These are phyloP conservation scores for Gambusia holbrooki DNA, from an alignment of 2,113 vertebrate genomes.

Conservation along the genomic window DNA sequence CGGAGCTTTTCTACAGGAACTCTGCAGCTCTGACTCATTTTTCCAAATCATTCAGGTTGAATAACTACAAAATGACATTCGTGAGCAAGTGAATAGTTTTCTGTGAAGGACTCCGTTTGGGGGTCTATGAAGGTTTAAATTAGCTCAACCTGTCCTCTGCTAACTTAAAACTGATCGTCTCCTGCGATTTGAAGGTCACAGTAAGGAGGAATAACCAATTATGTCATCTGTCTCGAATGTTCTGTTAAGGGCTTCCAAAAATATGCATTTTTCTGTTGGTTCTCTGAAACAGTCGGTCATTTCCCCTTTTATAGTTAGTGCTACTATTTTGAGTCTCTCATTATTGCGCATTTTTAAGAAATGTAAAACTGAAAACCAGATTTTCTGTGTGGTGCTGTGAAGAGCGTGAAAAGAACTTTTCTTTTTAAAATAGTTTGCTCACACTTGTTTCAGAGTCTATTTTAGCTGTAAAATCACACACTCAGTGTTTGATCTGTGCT, in stretches of 20 bases:
- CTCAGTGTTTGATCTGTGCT: not conserved
- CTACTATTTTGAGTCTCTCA: constrained; percentile 16
- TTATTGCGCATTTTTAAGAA: constrained; percentile 9
- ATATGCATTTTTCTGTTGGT: constrained; percentile 22
- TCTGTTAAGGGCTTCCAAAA: constrained; percentile 17
- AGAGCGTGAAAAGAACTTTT: not conserved
- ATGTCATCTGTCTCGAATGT: constrained; percentile 17
- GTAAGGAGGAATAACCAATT: constrained; percentile 32
- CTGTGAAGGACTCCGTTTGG: constrained; percentile 21
- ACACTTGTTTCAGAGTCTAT: constrained; percentile 8
- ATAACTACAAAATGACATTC: constrained; percentile 48
- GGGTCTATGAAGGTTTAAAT: constrained; percentile 12
- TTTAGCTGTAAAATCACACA: not conserved
- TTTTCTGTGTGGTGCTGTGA: constrained; percentile 23
- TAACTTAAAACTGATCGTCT: constrained; percentile 10
- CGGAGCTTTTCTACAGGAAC: constrained; percentile 37
- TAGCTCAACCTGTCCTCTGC: constrained; percentile 2
- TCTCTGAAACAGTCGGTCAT: constrained; percentile 20
- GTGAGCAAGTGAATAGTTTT: constrained; percentile 6
- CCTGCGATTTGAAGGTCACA: constrained; percentile 39
- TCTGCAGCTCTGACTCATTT: constrained; percentile 33
- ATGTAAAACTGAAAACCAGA: constrained; percentile 1
- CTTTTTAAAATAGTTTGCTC: not conserved
- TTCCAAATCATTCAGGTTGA: constrained; percentile 34
- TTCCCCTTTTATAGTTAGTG: constrained; percentile 26